These are phyloP conservation scores for Habrosyne pyritoides DNA, from an alignment of 2,888 invertebrate species.

Conservation along the genomic window DNA sequence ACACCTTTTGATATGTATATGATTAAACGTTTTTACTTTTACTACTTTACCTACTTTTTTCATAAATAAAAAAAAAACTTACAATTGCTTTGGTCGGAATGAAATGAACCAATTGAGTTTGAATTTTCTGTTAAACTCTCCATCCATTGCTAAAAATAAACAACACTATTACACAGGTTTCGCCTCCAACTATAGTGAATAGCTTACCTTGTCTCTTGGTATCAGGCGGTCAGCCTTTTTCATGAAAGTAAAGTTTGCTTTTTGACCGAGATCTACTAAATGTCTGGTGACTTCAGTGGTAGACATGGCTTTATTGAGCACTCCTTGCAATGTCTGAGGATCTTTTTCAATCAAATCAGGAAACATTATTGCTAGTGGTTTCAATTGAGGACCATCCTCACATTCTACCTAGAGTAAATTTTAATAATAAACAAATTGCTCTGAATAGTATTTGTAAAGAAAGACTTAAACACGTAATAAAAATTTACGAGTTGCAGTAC, in stretches of 20 bases:
- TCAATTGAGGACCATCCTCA: slow-evolving; percentile 62
- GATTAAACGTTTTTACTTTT: neutral
- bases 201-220: slow-evolving; percentile 63
- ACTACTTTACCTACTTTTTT: too few relatives aligned
- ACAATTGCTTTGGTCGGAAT: slow-evolving; percentile 33
- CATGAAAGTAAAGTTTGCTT: slow-evolving; percentile 72
- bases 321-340: slow-evolving; percentile 62
- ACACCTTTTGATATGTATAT: slow-evolving; percentile 31
- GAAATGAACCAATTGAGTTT: slow-evolving; percentile 52
- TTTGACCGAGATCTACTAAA: slow-evolving; percentile 67
- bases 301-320: slow-evolving; percentile 67
- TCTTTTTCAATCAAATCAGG: slow-evolving; percentile 66
- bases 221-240: slow-evolving; percentile 70
- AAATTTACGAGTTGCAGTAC: slow-evolving; percentile 65
- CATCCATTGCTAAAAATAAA: slow-evolving; percentile 64
- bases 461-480: slow-evolving; percentile 6
- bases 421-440: slow-evolving; percentile 9
- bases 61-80: slow-evolving; percentile 16
- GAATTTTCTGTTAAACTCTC: slow-evolving; percentile 63
- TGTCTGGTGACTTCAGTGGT: slow-evolving; percentile 74
- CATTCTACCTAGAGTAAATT: slow-evolving; percentile 56
- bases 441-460: neutral
- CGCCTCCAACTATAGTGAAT: neutral
- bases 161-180: neutral
- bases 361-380: slow-evolving; percentile 71